phyloP scores from a whole-genome alignment of 2,113 vertebrate genomes.

The Ardeotis arabs region DNA sequence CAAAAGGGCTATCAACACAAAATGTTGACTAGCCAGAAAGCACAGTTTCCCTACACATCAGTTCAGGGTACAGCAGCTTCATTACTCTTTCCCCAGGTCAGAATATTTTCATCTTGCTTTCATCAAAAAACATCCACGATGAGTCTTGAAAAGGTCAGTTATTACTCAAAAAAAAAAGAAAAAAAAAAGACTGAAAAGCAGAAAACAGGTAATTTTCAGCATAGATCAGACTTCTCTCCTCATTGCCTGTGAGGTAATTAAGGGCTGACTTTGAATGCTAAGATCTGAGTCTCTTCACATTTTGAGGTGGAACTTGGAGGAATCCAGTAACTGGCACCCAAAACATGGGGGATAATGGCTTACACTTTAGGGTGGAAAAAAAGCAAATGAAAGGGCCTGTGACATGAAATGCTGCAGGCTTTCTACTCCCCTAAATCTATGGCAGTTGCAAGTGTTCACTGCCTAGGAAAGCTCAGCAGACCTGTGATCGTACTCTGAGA shows the following conservation, averaged over 20 bases:
- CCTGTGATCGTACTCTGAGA: neutral
- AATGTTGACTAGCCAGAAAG: neutral
- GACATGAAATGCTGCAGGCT: neutral
- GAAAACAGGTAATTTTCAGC: neutral
- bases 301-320: neutral
- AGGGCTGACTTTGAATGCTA: neutral
- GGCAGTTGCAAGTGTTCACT: neutral
- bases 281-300: neutral
- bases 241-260: neutral
- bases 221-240: neutral
- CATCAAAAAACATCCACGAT: neutral
- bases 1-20: neutral
- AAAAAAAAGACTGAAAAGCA: neutral
- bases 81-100: neutral
- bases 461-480: neutral
- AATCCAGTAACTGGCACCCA: neutral
- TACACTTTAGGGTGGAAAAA: neutral
- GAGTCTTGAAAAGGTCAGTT: neutral
- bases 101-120: neutral
- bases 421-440: neutral
- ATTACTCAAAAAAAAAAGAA: neutral
- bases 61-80: neutral
- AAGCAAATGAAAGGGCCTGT: neutral
- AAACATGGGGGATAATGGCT: neutral
- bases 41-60: neutral